Base-by-base conservation (phyloP, 2,888 invertebrate species). In the Folsomia candida region DNA sequence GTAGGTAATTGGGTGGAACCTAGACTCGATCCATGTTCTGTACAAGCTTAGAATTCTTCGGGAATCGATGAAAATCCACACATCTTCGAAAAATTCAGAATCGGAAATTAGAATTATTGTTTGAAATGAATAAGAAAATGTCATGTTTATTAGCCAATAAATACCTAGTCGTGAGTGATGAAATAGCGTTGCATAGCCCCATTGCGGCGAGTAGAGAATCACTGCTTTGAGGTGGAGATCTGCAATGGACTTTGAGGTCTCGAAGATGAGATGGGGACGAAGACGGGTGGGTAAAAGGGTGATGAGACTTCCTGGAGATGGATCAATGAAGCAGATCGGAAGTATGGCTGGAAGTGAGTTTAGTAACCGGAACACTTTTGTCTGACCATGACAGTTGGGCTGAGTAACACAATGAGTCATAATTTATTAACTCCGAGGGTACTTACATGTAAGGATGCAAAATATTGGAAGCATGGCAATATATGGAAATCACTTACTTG, bases 321-420 rank as follows among this genome's bases (percentile, higher is more conserved):
- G 68, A 29, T 77, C 76, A 3, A 76, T 71, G 37, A 79, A 79
- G 63, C 73, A 72, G 11, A 79, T 72, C 6, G 78, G 76, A 14
- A 79, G 67, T 28, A 78, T 67, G 11, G 72, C 71, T 18, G 79
- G 79, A 18, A 75, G 67, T 22, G 67, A 66, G 22, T 76, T 72
- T 1, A 79, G 72, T 0, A 75, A 64, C 1, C 79, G 77, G 69
- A 79, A 79, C 61, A 79, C 76, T 69, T 78, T 78, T 6, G 76
- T 76, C 67, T 78, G 75, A 27, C 79, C 79, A 62, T 77, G 76
- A 65, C 79, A 79, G 68, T 79, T 78, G 2, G 79, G 79, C 79
- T 77, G 57, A 28, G 65, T 25, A 25, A 2, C 11, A 54, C 18
- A 66, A 25, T 60, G 25, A 60, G 24, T 25, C 18, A 60, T 18